Evolutionary conservation across 2,113 vertebrate genomes (phyloP).

Genomic region (Cinclus mexicanus): DNA sequence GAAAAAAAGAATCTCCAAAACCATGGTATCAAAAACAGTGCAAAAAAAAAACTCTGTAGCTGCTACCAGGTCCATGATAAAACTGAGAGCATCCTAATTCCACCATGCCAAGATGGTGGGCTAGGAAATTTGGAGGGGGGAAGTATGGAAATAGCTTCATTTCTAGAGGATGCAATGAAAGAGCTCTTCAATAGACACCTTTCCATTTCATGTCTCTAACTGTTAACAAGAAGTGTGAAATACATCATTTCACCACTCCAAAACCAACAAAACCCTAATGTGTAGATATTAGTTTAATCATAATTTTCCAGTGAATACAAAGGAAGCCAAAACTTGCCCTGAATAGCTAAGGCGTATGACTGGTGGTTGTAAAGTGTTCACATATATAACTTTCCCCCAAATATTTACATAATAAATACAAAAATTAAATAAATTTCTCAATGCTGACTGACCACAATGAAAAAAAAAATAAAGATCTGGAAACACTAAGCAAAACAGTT

Average conservation of each 20-base stretch:
- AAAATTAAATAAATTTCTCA: too few species aligned
- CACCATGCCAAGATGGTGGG: neutral
- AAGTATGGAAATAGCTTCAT: neutral
- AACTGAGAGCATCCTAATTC: neutral
- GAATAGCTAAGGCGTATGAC: neutral
- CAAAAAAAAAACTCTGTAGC: neutral
- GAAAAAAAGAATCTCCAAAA: fast-evolving
- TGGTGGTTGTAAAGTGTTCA: neutral
- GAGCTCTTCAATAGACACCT: neutral
- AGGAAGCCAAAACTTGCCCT: neutral
- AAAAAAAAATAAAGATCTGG: neutral
- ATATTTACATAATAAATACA: neutral
- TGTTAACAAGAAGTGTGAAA: neutral
- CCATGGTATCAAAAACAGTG: neutral
- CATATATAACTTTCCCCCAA: neutral
- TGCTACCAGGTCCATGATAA: neutral
- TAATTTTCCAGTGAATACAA: neutral
- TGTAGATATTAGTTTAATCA: neutral
- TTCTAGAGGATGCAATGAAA: neutral
- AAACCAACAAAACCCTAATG: neutral
- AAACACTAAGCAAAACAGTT: neutral
- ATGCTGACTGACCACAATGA: neutral
- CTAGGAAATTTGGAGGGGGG: neutral
- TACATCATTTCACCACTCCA: neutral
- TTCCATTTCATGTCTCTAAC: neutral